phyloP scores from a whole-genome alignment of 1,140 invertebrate genomes.

The Zaprionus capensis region DNA sequence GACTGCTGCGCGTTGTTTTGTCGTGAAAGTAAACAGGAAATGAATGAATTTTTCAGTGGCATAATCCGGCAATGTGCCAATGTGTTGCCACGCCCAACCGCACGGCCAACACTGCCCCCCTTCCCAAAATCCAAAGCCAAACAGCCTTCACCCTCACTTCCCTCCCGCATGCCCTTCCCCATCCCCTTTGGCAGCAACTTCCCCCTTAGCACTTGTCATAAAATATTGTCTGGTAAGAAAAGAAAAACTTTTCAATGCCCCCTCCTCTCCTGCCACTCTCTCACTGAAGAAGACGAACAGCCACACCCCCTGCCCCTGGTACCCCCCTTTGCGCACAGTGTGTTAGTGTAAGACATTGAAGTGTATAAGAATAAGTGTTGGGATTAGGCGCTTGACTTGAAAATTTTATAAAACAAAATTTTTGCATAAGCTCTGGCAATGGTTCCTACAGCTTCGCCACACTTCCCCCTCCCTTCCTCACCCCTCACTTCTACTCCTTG shows the following conservation, averaged over 20 bases:
- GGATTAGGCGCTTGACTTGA: constrained; percentile 82
- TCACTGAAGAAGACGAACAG: constrained; percentile 46
- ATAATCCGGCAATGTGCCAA: constrained; percentile 79
- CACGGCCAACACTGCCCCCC: constrained; percentile 2
- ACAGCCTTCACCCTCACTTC: constrained; percentile 18
- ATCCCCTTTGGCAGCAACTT: background rate
- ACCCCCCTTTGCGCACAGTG: constrained; percentile 23
- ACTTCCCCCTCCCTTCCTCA: background rate
- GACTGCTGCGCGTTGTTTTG: constrained; percentile 47
- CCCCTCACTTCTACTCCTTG: constrained; percentile 14
- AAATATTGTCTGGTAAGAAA: constrained; percentile 81
- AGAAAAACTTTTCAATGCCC: constrained; percentile 78
- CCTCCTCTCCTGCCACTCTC: constrained; percentile 2
- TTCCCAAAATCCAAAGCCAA: constrained; percentile 1
- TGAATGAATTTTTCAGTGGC: constrained; percentile 82
- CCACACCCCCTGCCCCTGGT: background rate
- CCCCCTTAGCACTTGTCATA: constrained; percentile 69
- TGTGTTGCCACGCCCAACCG: constrained; percentile 61
- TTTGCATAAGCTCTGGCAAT: constrained; percentile 78
- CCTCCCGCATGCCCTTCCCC: background rate
- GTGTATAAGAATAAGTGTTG: constrained; percentile 83
- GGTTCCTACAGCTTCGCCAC: constrained; percentile 12
- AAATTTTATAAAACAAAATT: constrained; percentile 83
- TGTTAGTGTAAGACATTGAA: constrained; percentile 77
- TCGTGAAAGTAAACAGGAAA: constrained; percentile 76